Evolutionary conservation across 1,140 invertebrate genomes (phyloP), one percentile per base, ranked within the genome.

Genomic region (Thereuonema tuberculata): DNA sequence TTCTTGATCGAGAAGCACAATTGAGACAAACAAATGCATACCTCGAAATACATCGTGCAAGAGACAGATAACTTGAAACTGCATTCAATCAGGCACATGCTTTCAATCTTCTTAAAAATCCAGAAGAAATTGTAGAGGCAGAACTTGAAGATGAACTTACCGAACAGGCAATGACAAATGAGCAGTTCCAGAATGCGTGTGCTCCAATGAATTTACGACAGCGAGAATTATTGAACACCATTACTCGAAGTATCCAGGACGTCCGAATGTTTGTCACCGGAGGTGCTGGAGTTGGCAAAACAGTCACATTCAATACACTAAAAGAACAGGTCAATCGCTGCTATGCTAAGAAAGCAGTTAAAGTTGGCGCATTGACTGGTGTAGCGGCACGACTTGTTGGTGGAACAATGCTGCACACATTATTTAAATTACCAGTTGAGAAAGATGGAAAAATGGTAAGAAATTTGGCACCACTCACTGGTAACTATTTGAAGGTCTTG

Each of bases 401-500:
- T 50, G 69, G 69, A 5, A 37, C 59, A 28, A 71, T 68, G 26
- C 58, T 70, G 58, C 69, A 70, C 59, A 61, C 50, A 17, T 58
- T 60, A 46, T 56, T 73, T 37, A 71, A 69, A 61, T 62, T 71
- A 61, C 69, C 69, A 63, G 68, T 72, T 60, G 63, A 71, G 25
- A 71, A 71, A 64, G 66, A 70, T 65, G 67, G 66, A 61, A 60
- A 53, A 53, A 71, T 68, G 56, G 59, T 62, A 1, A 14, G 20
- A 50, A 49, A 47, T 60, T 65, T 72, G 63, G 66, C 64, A 57
- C 48, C 43, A 15, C 63, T 70, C 20, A 71, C 66, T 53, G 69
- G 69, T 57, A 68, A 72, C 60, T 70, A 68, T 56, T 62, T 73
- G 43, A 64, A 63, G 66, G 56, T 64, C 56, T 68, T 72, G 69